phyloP scores from a whole-genome alignment of 1,140 invertebrate genomes.

The Drosophila subpulchrella region DNA sequence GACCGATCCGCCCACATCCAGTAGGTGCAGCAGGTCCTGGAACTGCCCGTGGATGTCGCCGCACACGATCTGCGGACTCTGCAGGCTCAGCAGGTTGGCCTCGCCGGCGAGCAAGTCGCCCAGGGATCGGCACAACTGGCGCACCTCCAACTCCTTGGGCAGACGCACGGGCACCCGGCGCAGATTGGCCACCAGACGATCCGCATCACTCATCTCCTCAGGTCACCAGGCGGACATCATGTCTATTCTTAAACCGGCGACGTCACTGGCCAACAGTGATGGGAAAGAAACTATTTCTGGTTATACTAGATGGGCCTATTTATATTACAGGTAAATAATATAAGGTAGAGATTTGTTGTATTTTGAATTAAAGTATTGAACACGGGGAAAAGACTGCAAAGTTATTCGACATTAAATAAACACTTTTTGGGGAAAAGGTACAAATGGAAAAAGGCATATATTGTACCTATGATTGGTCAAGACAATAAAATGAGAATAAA shows the following conservation, averaged over 20 bases:
- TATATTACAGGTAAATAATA: neutral
- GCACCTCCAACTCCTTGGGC: slow-evolving; percentile 98
- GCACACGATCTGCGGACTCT: slow-evolving; percentile 99
- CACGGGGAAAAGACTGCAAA: too few species aligned
- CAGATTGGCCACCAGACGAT: slow-evolving; percentile 36
- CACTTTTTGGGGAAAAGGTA: neutral
- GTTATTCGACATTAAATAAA: too few species aligned
- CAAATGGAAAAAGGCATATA: neutral
- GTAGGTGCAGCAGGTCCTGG: slow-evolving; percentile 99
- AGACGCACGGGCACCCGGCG: slow-evolving; percentile 24
- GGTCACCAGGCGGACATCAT: slow-evolving; percentile 24
- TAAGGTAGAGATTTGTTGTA: neutral
- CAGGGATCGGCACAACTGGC: slow-evolving; percentile 99
- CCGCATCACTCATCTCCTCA: slow-evolving; percentile 28
- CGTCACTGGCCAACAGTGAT: slow-evolving; percentile 27
- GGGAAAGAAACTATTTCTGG: neutral
- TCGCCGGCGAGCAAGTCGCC: slow-evolving; percentile 99
- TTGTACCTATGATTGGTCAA: too few species aligned
- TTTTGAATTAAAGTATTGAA: too few species aligned
- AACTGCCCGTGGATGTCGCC: slow-evolving; percentile 99
- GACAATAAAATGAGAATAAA: too few species aligned
- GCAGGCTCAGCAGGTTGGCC: slow-evolving; percentile 99
- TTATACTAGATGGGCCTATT: neutral
- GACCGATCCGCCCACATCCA: slow-evolving; percentile 99
- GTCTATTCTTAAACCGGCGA: slow-evolving; percentile 28